These are phyloP conservation scores for Acanthosepion pharaonis DNA, from an alignment of 2,888 invertebrate species.

Conservation along the genomic window DNA sequence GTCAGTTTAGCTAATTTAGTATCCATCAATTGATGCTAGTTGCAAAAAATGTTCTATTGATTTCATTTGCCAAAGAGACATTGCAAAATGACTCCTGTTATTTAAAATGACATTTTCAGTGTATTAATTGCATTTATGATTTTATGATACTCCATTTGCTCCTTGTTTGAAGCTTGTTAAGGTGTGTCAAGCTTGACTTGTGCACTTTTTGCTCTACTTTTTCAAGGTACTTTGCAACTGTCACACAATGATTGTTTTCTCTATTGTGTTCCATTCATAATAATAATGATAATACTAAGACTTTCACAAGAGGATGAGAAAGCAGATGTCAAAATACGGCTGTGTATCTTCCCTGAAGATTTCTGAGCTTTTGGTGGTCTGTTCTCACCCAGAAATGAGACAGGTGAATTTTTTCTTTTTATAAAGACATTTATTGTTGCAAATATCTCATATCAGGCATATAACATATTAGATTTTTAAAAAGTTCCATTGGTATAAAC, in stretches of 20 bases:
- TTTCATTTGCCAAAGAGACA: not conserved
- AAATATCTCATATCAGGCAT: not conserved
- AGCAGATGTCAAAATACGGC: constrained; percentile 24
- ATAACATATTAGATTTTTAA: no score
- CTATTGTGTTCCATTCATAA: constrained; percentile 14
- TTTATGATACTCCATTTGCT: not conserved
- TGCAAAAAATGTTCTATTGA: not conserved
- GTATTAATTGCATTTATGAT: not conserved
- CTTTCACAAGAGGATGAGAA: constrained; percentile 23
- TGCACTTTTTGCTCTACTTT: not conserved
- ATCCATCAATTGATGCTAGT: not conserved
- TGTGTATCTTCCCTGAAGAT: constrained; percentile 33
- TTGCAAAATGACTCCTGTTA: not conserved
- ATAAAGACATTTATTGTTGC: not conserved
- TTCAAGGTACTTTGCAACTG: not conserved
- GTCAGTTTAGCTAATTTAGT: not conserved
- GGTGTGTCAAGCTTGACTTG: not conserved
- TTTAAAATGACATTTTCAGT: not conserved
- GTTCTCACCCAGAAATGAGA: not conserved
- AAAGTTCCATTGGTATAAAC: no score
- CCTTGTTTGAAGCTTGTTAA: not conserved
- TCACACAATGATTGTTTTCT: not conserved
- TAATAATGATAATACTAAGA: not conserved
- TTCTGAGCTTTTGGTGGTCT: constrained; percentile 14
- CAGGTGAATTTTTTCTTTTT: not conserved